phyloP scores from a whole-genome alignment of 2,888 invertebrate genomes.

The Baronia brevicornis region DNA sequence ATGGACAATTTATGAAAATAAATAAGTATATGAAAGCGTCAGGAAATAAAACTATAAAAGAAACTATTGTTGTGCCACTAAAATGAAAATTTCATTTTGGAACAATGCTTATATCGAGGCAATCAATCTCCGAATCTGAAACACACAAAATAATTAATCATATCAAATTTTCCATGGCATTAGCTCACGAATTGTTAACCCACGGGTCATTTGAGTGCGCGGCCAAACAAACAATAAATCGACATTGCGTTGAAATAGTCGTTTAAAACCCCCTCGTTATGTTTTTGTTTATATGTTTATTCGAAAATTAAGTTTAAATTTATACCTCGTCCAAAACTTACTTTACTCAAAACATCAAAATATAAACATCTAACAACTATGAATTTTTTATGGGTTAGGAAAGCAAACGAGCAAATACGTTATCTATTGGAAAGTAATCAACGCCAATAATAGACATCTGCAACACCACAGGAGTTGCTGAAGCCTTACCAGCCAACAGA shows the following conservation, averaged over 20 bases:
- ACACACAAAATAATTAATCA: conserved; percentile 15
- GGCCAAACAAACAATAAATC: conserved; percentile 37
- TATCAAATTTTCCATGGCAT: conserved; percentile 37
- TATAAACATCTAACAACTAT: too few relatives aligned
- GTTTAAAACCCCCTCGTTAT: conserved; percentile 34
- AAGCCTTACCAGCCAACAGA: too few relatives aligned
- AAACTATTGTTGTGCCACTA: too few relatives aligned
- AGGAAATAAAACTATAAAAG: too few relatives aligned
- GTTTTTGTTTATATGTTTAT: conserved; percentile 28
- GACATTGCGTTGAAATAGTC: conserved; percentile 31
- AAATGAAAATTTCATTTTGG: too few relatives aligned
- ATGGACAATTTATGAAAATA: too few relatives aligned
- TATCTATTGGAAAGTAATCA: too few relatives aligned
- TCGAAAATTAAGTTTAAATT: conserved; percentile 36
- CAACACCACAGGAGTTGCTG: too few relatives aligned
- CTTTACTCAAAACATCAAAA: conserved; percentile 14
- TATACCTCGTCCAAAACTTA: conserved; percentile 31
- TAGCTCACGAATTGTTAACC: conserved; percentile 26
- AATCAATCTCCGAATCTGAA: conserved; percentile 15
- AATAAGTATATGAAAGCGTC: not conserved
- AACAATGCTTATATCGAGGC: conserved; percentile 5
- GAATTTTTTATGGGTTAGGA: too few relatives aligned
- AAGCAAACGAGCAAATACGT: too few relatives aligned
- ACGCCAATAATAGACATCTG: too few relatives aligned
- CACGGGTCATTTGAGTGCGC: conserved; percentile 27